Evolutionary conservation across 2,797 vertebrate species (phyloP).

Genomic region (Ctenopoma kingsleyae): DNA sequence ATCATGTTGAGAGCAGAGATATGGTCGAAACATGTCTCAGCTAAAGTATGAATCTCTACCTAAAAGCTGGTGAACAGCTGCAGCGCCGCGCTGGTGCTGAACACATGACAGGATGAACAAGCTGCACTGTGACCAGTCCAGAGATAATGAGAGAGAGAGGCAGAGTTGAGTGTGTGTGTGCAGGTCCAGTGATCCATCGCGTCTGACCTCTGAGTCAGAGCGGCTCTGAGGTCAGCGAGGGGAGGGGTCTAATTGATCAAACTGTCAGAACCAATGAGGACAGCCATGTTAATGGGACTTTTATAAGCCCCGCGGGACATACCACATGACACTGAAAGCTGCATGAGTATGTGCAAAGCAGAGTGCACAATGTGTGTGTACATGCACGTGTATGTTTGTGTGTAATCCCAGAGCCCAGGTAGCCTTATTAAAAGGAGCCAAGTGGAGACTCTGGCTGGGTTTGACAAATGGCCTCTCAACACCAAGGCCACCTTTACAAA

Average conservation of each 20-base stretch:
- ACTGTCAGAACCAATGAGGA: constrained; percentile 95
- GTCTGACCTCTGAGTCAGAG: constrained; percentile 91
- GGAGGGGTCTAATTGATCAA: constrained; percentile 96
- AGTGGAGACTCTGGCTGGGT: constrained; percentile 78
- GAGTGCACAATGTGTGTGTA: constrained; percentile 35
- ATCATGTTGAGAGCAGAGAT: constrained; percentile 46
- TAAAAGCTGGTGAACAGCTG: constrained; percentile 54
- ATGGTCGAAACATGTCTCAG: constrained; percentile 51
- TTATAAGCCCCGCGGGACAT: constrained; percentile 91
- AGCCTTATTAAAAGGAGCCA: constrained; percentile 93
- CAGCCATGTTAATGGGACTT: constrained; percentile 96
- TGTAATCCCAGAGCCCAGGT: constrained; percentile 80
- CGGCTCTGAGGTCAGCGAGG: constrained; percentile 88
- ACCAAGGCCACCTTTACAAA: constrained; percentile 81
- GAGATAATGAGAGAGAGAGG: constrained; percentile 45
- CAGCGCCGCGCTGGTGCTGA: constrained; percentile 20
- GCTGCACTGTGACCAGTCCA: constrained; percentile 36
- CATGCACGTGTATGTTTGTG: constrained; percentile 66
- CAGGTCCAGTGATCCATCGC: constrained; percentile 81
- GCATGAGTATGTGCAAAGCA: constrained; percentile 69
- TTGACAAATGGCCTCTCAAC: constrained; percentile 89
- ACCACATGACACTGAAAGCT: constrained; percentile 85
- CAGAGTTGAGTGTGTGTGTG: constrained; percentile 52
- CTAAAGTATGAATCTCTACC: constrained; percentile 51
- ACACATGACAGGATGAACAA: constrained; percentile 40